Percentiles rank a stretch among this genome's conserved stretches.
These are phyloP conservation scores for Cheilosia impressa DNA, from an alignment of 2,888 invertebrate genomes.

Conservation along the genomic window DNA sequence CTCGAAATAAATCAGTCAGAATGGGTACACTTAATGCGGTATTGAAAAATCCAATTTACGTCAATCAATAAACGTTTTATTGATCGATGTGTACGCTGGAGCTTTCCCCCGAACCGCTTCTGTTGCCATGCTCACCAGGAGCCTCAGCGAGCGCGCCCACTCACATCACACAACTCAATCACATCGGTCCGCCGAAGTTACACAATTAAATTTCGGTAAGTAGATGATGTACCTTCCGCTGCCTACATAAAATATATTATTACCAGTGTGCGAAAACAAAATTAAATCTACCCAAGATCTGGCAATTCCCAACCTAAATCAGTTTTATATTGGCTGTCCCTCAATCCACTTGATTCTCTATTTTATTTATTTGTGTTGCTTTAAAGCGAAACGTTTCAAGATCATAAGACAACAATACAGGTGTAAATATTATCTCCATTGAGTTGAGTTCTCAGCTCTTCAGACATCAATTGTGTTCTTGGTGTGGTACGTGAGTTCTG, in stretches of 20 bases:
- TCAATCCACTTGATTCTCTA: conserved; percentile 51
- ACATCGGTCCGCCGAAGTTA: conserved; percentile 7
- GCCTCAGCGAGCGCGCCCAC: conserved; percentile 49
- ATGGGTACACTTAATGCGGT: conserved; percentile 9
- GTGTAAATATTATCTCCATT: conserved; percentile 61
- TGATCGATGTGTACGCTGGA: conserved; percentile 35
- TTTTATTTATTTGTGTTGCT: conserved; percentile 62
- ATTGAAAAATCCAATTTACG: conserved; percentile 39
- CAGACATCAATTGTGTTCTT: conserved; percentile 29
- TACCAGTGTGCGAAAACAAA: not conserved
- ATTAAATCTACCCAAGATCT: conserved; percentile 10
- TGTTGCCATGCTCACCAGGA: conserved; percentile 31
- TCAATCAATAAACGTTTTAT: conserved; percentile 46
- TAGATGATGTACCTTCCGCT: not conserved
- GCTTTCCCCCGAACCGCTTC: conserved; percentile 27
- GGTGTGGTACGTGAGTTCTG: conserved; percentile 24
- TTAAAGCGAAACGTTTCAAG: conserved; percentile 64
- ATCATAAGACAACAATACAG: conserved; percentile 65
- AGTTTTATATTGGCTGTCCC: conserved; percentile 56
- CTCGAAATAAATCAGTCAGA: conserved; percentile 48
- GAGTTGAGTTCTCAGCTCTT: conserved; percentile 8
- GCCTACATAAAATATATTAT: conserved; percentile 7
- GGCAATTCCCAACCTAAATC: conserved; percentile 32
- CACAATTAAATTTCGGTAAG: conserved; percentile 12
- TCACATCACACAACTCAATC: conserved; percentile 16